Evolutionary conservation across 37 sponge, comb jelly and placozoan species (phyloP).

Genomic region (Ianthella basta): DNA sequence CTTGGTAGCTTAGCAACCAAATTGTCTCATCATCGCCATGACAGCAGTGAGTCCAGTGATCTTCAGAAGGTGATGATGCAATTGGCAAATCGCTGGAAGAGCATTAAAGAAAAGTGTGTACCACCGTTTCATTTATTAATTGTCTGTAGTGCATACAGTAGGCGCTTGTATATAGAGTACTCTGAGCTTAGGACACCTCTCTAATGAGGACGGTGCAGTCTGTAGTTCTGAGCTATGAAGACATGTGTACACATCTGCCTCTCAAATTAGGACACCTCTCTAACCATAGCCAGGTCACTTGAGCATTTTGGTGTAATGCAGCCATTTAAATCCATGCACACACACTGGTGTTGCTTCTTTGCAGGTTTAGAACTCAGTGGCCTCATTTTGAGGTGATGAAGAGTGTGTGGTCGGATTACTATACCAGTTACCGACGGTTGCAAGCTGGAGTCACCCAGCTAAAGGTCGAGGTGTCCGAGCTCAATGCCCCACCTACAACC

Average conservation of each 20-base stretch:
- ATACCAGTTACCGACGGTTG: slow-evolving; percentile 37
- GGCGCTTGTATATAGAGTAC: too few relatives aligned
- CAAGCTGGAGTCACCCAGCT: slow-evolving; percentile 24
- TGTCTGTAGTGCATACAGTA: too few relatives aligned
- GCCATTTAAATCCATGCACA: too few relatives aligned
- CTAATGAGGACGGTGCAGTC: too few relatives aligned
- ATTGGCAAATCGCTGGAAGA: slow-evolving; percentile 50
- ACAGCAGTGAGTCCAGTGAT: slow-evolving; percentile 39
- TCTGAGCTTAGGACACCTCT: too few relatives aligned
- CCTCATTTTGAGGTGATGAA: slow-evolving; percentile 21
- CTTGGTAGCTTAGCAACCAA: slow-evolving; percentile 54
- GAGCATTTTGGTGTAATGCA: too few relatives aligned
- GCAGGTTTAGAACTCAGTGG: slow-evolving; percentile 42
- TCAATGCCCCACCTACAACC: slow-evolving; percentile 48
- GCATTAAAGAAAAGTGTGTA: slow-evolving; percentile 42
- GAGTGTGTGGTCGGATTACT: slow-evolving; percentile 46
- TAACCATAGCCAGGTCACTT: too few relatives aligned
- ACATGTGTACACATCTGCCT: too few relatives aligned
- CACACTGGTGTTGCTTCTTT: neutral
- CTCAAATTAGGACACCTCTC: too few relatives aligned
- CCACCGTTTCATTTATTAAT: neutral
- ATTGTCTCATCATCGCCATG: slow-evolving; percentile 40
- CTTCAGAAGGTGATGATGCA: slow-evolving; percentile 53
- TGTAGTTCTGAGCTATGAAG: too few relatives aligned
- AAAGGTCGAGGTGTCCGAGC: slow-evolving; percentile 51